Conservation (phyloP, 2,797 vertebrate species). For the Kryptopterus vitreolus region DNA sequence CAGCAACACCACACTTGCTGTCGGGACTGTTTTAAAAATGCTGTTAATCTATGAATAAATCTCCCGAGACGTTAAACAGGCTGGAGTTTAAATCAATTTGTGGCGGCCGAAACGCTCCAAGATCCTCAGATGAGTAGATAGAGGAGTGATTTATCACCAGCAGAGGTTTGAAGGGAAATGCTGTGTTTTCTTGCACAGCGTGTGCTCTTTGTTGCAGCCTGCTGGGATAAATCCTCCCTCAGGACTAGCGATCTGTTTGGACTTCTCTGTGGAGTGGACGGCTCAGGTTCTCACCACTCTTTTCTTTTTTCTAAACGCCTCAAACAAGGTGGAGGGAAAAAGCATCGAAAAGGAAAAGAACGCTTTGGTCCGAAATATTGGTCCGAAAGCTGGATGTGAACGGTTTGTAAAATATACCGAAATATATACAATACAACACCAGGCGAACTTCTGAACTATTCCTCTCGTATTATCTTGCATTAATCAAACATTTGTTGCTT, state of each 20-base stretch:
- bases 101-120: neutral
- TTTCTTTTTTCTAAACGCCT: neutral
- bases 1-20: neutral
- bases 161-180: conserved; percentile 54
- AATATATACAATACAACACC: neutral
- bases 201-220: conserved; percentile 62
- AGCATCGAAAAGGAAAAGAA: conserved; percentile 15
- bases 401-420: neutral
- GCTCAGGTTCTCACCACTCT: conserved; percentile 51
- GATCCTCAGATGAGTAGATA: conserved; percentile 27
- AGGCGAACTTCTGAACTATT: neutral
- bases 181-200: conserved; percentile 58
- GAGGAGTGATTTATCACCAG: conserved; percentile 67
- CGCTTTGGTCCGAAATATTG: conserved; percentile 10
- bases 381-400: neutral
- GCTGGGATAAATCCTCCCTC: conserved; percentile 59
- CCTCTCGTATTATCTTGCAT: conserved; percentile 45
- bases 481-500: conserved; percentile 46
- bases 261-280: conserved; percentile 63
- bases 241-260: conserved; percentile 58
- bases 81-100: conserved; percentile 22
- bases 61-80: conserved; percentile 22
- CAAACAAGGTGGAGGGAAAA: conserved; percentile 31
- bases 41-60: conserved; percentile 18
- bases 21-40: neutral